Evolutionary conservation across 2,113 vertebrate genomes (phyloP).

Genomic region (Daboia siamensis): DNA sequence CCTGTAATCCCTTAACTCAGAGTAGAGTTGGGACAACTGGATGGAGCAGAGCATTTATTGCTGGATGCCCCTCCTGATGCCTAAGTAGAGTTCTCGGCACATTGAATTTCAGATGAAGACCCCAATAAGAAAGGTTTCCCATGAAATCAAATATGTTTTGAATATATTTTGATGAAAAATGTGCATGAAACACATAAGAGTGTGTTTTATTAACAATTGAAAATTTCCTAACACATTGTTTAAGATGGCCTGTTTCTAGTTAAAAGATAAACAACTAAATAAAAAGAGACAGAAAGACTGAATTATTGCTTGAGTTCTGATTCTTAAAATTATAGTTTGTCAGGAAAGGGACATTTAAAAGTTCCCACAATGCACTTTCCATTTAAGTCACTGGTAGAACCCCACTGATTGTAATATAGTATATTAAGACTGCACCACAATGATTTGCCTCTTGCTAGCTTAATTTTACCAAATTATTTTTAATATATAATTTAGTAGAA

Average conservation of each 20-base stretch:
- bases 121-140: background rate
- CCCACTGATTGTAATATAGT: background rate
- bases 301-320: background rate
- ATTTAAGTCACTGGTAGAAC: background rate
- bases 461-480: background rate
- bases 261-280: background rate
- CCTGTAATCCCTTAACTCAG: background rate
- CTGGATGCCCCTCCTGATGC: background rate
- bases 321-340: constrained; percentile 29
- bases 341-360: background rate
- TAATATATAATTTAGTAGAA: constrained; percentile 54
- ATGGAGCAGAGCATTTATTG: background rate
- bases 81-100: background rate
- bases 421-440: constrained; percentile 8
- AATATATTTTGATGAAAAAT: background rate
- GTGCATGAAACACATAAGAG: constrained; percentile 1
- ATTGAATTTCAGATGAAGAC: background rate
- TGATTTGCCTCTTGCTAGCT: background rate
- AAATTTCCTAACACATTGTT: background rate
- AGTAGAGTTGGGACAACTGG: background rate
- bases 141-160: constrained; percentile 24
- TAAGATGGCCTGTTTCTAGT: constrained; percentile 7
- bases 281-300: constrained; percentile 16
- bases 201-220: background rate
- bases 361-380: constrained; percentile 10